Evolutionary conservation across 2,888 invertebrate genomes (phyloP).

Genomic region (Microlaimidae sp.): DNA sequence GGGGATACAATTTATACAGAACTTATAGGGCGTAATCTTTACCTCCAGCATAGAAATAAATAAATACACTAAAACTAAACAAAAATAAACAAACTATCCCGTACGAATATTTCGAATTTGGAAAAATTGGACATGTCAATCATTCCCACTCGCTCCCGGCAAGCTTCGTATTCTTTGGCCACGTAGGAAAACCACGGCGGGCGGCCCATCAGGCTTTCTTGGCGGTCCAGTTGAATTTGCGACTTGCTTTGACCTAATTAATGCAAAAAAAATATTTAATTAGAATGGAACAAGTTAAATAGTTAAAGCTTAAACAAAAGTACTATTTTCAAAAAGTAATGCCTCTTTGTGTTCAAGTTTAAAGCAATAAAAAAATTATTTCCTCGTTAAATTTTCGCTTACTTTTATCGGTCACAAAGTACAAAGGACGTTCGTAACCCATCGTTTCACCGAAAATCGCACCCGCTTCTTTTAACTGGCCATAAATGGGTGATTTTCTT

Average conservation of each 20-base stretch:
- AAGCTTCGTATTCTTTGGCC: conserved; percentile 72
- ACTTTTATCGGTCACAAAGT: conserved; percentile 51
- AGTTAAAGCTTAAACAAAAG: neutral
- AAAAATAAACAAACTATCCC: conserved; percentile 16
- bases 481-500: conserved; percentile 83
- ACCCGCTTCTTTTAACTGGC: conserved; percentile 68
- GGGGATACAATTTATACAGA: too few relatives aligned
- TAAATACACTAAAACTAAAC: neutral
- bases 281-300: too few relatives aligned
- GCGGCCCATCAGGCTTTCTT: conserved; percentile 50
- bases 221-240: conserved; percentile 1
- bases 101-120: conserved; percentile 78
- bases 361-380: neutral
- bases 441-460: conserved; percentile 91
- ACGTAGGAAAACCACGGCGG: conserved; percentile 82
- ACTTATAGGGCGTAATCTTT: too few relatives aligned
- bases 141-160: conserved; percentile 73
- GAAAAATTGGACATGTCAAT: conserved; percentile 94
- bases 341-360: neutral
- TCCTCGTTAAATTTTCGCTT: conserved; percentile 6
- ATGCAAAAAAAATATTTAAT: too few relatives aligned
- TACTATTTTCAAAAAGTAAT: neutral
- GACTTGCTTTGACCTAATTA: too few relatives aligned
- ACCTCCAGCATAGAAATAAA: too few relatives aligned
- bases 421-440: conserved; percentile 88